These are phyloP conservation scores for Malthinus seriepunctatus DNA, from an alignment of 2,888 invertebrate genomes.

Conservation along the genomic window DNA sequence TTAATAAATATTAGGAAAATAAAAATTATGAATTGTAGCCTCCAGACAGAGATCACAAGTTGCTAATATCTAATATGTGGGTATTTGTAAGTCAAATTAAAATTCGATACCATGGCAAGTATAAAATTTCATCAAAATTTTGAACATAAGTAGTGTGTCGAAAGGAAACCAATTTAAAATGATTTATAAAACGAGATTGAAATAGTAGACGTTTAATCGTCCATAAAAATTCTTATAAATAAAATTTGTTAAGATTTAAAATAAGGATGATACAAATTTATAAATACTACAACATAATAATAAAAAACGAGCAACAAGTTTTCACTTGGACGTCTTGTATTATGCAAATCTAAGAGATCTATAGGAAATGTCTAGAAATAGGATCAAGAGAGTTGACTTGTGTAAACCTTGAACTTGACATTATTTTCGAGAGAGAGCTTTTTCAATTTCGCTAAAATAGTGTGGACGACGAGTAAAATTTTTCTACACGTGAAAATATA, in stretches of 20 bases:
- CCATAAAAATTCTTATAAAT: conserved; percentile 3
- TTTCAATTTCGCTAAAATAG: conserved; percentile 1
- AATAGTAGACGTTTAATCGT: conserved; percentile 4
- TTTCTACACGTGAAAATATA: too few species aligned
- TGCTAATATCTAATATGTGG: too few species aligned
- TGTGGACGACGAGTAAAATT: too few species aligned
- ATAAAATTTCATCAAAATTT: too few species aligned
- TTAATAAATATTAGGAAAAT: too few species aligned
- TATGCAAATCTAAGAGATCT: conserved; percentile 11
- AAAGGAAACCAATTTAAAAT: neutral
- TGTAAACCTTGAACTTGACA: conserved; percentile 15
- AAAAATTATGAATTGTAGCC: too few species aligned
- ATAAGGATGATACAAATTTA: conserved; percentile 1
- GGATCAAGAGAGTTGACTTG: conserved; percentile 11
- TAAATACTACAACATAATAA: neutral
- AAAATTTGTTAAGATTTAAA: neutral
- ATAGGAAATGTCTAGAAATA: conserved; percentile 20
- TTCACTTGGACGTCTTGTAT: conserved; percentile 4
- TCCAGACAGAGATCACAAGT: too few species aligned
- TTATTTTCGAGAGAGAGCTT: neutral
- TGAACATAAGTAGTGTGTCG: too few species aligned
- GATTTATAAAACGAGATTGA: neutral
- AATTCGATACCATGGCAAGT: too few species aligned
- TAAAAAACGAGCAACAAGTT: conserved; percentile 11
- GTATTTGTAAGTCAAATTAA: too few species aligned